A percentile compares a stretch with the other conserved stretches of the same genome.
Conservation (phyloP, 2,888 invertebrate genomes). For the Agrotis ipsilon region DNA sequence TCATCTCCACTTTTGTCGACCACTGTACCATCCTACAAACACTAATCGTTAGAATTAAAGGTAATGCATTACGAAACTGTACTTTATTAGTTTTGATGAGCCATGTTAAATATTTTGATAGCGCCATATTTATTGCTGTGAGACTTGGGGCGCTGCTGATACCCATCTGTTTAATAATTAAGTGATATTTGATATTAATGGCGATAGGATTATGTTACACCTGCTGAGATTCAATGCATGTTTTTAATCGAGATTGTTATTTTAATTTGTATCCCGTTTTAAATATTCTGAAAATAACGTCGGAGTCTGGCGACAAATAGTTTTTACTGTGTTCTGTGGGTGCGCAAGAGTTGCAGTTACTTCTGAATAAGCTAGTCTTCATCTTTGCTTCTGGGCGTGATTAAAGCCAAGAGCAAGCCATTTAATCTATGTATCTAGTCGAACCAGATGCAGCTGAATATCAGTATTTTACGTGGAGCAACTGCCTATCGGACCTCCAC, state of each 20-base stretch:
- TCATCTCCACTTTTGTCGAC: conserved; percentile 26
- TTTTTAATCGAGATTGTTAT: conserved; percentile 33
- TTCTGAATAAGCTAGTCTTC: no score
- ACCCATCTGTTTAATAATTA: conserved; percentile 55
- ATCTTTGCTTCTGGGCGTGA: no score
- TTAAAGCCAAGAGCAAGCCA: no score
- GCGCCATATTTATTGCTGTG: conserved; percentile 50
- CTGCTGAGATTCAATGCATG: conserved; percentile 37
- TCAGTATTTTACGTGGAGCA: no score
- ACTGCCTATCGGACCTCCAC: no score
- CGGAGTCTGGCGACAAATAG: neutral
- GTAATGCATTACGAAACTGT: conserved; percentile 64
- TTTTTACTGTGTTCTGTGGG: no score
- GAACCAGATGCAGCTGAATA: no score
- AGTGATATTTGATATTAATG: conserved; percentile 66
- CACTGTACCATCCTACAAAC: conserved; percentile 69
- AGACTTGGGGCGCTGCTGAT: conserved; percentile 40
- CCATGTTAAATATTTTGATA: conserved; percentile 64
- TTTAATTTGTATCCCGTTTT: conserved; percentile 2
- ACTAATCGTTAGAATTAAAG: conserved; percentile 72
- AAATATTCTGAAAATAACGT: neutral
- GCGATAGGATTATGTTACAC: conserved; percentile 42
- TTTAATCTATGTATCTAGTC: no score
- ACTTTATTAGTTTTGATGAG: conserved; percentile 67
- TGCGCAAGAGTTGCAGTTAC: no score